Conservation (phyloP, 2,888 invertebrate genomes). For the Belgica antarctica region DNA sequence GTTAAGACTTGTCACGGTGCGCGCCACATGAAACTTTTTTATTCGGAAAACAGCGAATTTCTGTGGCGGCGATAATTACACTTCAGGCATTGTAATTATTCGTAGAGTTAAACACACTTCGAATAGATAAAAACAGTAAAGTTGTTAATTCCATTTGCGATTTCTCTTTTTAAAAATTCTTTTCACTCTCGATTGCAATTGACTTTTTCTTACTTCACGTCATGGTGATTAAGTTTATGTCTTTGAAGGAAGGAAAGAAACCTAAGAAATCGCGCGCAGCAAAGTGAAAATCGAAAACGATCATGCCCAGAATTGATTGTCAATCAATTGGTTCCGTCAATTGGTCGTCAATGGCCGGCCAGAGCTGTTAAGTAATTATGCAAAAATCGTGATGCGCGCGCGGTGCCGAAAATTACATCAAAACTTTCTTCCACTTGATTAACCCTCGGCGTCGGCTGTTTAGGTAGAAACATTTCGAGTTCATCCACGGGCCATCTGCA, state of each 20-base stretch:
- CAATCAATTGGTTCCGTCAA: constrained; percentile 19
- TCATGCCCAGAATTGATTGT: constrained; percentile 6
- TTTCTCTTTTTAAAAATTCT: constrained; percentile 41
- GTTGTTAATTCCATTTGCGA: constrained; percentile 40
- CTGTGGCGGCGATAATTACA: constrained; percentile 16
- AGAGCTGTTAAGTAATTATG: constrained; percentile 33
- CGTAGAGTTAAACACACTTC: constrained; percentile 9
- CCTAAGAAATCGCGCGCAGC: neutral
- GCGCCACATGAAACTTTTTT: neutral
- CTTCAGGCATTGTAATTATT: constrained; percentile 1
- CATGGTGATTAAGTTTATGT: constrained; percentile 14
- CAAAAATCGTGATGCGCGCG: neutral
- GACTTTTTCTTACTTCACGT: neutral
- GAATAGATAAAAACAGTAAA: constrained; percentile 19
- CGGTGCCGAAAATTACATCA: neutral
- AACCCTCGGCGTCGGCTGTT: neutral
- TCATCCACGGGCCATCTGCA: neutral
- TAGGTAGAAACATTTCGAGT: constrained; percentile 14
- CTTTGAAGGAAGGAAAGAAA: constrained; percentile 23
- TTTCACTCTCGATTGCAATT: constrained; percentile 30
- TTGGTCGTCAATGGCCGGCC: neutral
- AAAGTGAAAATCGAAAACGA: neutral
- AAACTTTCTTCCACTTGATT: constrained; percentile 10
- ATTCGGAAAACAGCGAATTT: constrained; percentile 19
- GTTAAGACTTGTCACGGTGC: neutral